Evolutionary conservation across 2,797 vertebrate genomes (phyloP).

Genomic region (Pteropus rufus): DNA sequence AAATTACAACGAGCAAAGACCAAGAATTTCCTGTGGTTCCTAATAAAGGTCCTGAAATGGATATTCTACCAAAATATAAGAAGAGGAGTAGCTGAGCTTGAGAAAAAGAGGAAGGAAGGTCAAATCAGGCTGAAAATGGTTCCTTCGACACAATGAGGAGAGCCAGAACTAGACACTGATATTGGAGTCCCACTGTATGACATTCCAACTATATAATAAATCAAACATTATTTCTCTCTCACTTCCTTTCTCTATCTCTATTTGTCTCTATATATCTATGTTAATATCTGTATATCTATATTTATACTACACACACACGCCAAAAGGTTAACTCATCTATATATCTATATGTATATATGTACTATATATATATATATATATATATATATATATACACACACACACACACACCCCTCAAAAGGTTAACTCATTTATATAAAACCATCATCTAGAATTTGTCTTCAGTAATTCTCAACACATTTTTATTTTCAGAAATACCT

Average conservation of each 20-base stretch:
- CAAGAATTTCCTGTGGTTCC: not conserved
- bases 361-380: accelerated
- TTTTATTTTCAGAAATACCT: not conserved
- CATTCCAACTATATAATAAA: not conserved
- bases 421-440: not conserved
- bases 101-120: not conserved
- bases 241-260: not conserved
- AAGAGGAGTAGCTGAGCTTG: not conserved
- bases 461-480: not conserved
- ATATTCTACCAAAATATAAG: not conserved
- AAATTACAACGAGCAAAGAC: not conserved
- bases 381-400: no score
- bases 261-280: no score
- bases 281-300: no score
- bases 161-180: not conserved
- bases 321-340: not conserved
- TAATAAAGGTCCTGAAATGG: not conserved
- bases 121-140: not conserved
- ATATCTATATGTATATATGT: no score
- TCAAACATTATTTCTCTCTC: not conserved
- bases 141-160: not conserved
- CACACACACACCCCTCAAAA: no score
- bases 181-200: not conserved
- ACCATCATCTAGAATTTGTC: not conserved
- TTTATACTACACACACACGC: no score